Evolutionary conservation across 2,888 invertebrate genomes (phyloP), one percentile per base, ranked within the genome.

Genomic region (Xanthorhoe designata): DNA sequence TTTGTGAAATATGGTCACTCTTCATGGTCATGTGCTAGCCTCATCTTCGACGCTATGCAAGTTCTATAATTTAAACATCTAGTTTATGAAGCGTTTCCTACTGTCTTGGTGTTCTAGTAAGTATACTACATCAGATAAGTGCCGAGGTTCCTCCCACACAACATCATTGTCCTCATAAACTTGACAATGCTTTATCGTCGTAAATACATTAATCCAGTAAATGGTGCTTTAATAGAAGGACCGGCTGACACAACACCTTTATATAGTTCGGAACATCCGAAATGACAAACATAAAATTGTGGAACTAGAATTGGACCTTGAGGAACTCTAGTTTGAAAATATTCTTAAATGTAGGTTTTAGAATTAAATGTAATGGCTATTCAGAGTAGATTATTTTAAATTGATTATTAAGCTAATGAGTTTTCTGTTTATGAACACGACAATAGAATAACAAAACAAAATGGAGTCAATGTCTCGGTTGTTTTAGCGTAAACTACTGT

Each of bases 81-180:
- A 17, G 54, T 50, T 66, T 59, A 64, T 64, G 53, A 61, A 61
- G 72, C 61, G 71, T 67, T 68, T 63, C 66, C 59, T 66, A 72
- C 70, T 69, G 63, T 58, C 56, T 61, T 62, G n/a, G 56, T 63
- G 62, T 69, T 60, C 56, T 57, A 67, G 66, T 64, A 65, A 64
- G 63, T 63, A 56, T 62, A 72, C 69, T 75, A 73, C 74, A 80
- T 71, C 70, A 75, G 69, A 74, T 77, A 77, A 77, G 71, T 75
- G 72, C 71, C 75, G 73, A 76, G 65, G 66, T 71, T 63, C 77
- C 73, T 72, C 87, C 86, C 78, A 87, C 87, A 69, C 79, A 53
- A 61, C 79, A 78, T 80, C 78, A 71, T 83, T 83, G 84, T 76
- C 81, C 83, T 86, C 83, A 88, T 88, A 88, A 88, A 87, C 88